phyloP scores from a whole-genome alignment of 2,888 invertebrate genomes.

The Andricus curvator region DNA sequence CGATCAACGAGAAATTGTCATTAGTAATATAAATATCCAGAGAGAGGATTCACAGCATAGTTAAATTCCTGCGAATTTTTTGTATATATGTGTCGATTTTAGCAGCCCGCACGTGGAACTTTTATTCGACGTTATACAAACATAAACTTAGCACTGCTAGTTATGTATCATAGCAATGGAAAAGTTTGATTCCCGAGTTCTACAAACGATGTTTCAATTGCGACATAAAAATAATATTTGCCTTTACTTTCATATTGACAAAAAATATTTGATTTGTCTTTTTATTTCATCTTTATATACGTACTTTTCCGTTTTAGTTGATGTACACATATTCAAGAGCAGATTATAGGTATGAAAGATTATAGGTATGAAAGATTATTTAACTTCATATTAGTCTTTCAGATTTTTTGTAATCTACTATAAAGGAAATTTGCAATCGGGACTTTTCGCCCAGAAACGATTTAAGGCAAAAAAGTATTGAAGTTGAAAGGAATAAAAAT shows the following conservation, averaged over 20 bases:
- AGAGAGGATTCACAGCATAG: background rate
- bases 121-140: background rate
- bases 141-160: background rate
- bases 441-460: background rate
- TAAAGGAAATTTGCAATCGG: background rate
- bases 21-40: background rate
- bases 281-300: background rate
- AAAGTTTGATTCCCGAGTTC: background rate
- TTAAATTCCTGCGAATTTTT: background rate
- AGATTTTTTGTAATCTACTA: background rate
- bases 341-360: no score
- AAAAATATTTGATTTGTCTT: background rate
- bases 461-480: background rate
- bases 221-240: background rate
- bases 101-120: background rate
- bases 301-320: background rate
- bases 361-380: no score
- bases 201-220: background rate
- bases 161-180: background rate
- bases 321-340: no score
- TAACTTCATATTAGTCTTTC: background rate
- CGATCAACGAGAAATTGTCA: background rate
- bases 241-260: background rate
- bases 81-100: background rate
- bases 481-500: background rate